phyloP scores from a whole-genome alignment of 2,888 invertebrate species.

The Spilosoma lubricipeda region DNA sequence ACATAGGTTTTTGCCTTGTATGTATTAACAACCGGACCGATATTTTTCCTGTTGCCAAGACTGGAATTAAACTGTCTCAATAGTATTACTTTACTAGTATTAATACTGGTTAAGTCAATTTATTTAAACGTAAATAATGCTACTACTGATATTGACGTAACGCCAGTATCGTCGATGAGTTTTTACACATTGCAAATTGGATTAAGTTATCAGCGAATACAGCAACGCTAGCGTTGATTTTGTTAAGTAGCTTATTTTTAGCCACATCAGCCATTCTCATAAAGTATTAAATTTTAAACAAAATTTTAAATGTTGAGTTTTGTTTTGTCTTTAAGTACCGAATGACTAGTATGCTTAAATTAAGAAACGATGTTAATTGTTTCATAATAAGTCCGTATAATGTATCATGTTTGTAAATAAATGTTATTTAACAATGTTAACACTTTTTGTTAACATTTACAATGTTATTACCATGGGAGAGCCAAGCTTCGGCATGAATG shows the following conservation, averaged over 20 bases:
- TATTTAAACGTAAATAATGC: neutral
- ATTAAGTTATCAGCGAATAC: neutral
- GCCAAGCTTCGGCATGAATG: no score
- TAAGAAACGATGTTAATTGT: no score
- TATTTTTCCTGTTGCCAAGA: no score
- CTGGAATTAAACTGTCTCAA: neutral
- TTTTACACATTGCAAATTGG: neutral
- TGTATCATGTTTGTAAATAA: neutral
- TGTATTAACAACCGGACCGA: no score
- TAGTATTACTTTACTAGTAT: neutral
- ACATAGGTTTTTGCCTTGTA: no score
- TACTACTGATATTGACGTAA: neutral
- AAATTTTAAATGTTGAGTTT: neutral
- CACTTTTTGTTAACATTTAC: neutral
- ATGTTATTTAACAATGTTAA: neutral
- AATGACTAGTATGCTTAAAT: no score
- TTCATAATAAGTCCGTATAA: no score
- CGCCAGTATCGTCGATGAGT: neutral
- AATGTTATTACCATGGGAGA: no score
- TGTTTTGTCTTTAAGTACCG: no score
- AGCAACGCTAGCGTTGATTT: neutral
- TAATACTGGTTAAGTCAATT: neutral
- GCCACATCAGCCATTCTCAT: neutral
- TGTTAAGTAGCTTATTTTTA: neutral
- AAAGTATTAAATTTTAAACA: neutral